Percentiles rank a stretch among this genome's conserved stretches.
Evolutionary conservation across 1,140 invertebrate genomes (phyloP).

Genomic region (Pentalonia nigronervosa): DNA sequence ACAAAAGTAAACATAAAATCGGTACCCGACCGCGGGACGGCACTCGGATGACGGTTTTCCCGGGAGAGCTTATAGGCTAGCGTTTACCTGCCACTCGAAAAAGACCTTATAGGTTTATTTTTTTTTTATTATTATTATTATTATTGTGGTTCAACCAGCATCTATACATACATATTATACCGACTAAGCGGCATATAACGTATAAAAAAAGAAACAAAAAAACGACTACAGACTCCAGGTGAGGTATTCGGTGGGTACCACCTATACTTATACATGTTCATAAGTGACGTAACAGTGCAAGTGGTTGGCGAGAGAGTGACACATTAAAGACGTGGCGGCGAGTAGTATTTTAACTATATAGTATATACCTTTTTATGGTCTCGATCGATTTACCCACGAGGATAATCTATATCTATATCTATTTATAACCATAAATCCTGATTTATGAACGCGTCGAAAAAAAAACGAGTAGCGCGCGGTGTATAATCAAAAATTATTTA

Average conservation of each 20-base stretch:
- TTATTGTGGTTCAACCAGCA: not conserved
- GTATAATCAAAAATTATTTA: conserved; percentile 45
- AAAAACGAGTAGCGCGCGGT: conserved; percentile 27
- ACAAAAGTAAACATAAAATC: conserved; percentile 28
- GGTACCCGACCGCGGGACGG: not conserved
- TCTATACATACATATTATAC: not conserved
- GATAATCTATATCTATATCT: conserved; percentile 13
- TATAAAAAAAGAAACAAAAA: not conserved
- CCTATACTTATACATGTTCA: not conserved
- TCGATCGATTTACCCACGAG: conserved; percentile 4
- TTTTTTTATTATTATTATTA: not conserved
- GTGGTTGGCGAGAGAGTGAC: not conserved
- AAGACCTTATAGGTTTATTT: not conserved
- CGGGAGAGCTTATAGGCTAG: not conserved
- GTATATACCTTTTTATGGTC: not conserved
- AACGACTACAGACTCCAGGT: not conserved
- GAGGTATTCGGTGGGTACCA: not conserved
- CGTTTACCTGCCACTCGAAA: conserved; percentile 31
- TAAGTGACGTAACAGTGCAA: not conserved
- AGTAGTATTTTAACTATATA: not conserved
- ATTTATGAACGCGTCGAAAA: conserved; percentile 22
- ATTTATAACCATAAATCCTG: not conserved
- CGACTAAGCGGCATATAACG: not conserved
- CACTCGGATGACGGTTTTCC: not conserved
- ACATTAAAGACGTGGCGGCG: not conserved